Conservation (phyloP, 2,797 vertebrate genomes). For the Acridotheres tristis region DNA sequence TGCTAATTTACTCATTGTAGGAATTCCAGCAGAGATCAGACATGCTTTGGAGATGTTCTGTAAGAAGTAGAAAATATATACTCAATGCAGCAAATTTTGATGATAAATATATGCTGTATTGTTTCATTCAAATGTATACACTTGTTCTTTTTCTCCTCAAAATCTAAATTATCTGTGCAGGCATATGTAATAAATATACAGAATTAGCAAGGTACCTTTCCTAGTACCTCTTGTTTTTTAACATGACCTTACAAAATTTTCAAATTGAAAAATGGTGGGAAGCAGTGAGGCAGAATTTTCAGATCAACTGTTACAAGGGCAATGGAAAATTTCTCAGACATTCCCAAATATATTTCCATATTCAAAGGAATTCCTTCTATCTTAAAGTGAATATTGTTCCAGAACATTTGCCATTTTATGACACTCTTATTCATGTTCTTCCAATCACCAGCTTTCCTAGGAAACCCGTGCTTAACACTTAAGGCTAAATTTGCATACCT, state of each 20-base stretch:
- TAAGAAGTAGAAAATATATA: neutral
- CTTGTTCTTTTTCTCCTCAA: neutral
- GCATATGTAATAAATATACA: neutral
- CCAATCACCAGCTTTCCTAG: neutral
- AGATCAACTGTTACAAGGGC: neutral
- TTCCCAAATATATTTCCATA: neutral
- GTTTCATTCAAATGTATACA: neutral
- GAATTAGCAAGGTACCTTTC: neutral
- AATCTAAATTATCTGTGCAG: neutral
- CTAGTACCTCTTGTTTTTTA: neutral
- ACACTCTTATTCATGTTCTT: neutral
- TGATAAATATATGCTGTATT: neutral
- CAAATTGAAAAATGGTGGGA: neutral
- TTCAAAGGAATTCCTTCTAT: neutral
- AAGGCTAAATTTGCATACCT: neutral
- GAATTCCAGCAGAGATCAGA: neutral
- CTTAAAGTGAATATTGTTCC: neutral
- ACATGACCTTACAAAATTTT: neutral
- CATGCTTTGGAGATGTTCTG: neutral
- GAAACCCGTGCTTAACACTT: neutral
- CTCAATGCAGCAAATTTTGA: neutral
- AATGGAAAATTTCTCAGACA: neutral
- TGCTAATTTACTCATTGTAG: neutral
- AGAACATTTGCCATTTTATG: neutral
- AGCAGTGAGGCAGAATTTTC: neutral